Evolutionary conservation across 2,888 invertebrate genomes (phyloP).

Genomic region (Clitarchus hookeri): DNA sequence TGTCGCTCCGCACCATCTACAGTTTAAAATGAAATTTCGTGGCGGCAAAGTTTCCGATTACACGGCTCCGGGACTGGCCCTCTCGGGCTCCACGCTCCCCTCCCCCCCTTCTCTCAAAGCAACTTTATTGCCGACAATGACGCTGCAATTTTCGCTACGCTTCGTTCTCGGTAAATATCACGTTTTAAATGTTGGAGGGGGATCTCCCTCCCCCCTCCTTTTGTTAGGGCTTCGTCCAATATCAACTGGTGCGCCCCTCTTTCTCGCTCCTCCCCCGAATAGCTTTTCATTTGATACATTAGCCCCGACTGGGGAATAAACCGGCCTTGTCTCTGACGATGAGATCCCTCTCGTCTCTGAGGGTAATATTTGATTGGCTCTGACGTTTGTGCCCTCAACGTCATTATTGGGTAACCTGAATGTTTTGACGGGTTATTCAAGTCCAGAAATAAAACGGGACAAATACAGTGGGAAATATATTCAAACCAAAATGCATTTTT

Average conservation of each 20-base stretch:
- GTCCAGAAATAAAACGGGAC: too few species aligned
- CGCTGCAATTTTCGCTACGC: background rate
- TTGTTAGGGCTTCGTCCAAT: background rate
- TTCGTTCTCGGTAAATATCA: background rate
- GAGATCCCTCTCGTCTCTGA: too few species aligned
- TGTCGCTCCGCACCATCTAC: background rate
- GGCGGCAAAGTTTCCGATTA: constrained; percentile 14
- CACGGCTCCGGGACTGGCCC: background rate
- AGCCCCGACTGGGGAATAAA: background rate
- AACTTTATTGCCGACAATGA: background rate
- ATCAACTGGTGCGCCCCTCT: background rate
- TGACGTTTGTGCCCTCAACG: too few species aligned
- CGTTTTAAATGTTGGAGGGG: background rate
- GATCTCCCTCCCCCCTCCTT: background rate
- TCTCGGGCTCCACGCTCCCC: too few species aligned
- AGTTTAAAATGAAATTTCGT: constrained; percentile 2
- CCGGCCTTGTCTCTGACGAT: background rate
- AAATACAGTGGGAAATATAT: too few species aligned
- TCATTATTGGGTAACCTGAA: too few species aligned
- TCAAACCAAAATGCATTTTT: too few species aligned
- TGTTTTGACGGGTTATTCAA: too few species aligned
- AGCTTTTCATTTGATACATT: background rate
- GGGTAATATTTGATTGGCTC: too few species aligned
- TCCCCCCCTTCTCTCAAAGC: background rate
- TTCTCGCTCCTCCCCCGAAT: background rate